A percentile compares a stretch with the other conserved stretches of the same genome.
Conservation (phyloP, 2,113 vertebrate genomes). For the Sciurus niger region DNA sequence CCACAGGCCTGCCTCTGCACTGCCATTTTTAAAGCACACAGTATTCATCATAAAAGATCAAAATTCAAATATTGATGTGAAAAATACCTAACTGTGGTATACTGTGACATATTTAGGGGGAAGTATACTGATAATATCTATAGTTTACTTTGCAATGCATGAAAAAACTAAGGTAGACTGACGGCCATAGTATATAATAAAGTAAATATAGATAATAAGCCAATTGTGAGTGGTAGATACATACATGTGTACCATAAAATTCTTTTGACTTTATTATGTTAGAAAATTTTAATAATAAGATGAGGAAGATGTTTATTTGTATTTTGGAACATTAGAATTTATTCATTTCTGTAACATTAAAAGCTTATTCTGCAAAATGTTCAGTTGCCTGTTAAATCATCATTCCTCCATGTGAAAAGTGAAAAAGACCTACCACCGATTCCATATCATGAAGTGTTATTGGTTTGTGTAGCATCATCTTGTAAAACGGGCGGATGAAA, state of each 20-base stretch:
- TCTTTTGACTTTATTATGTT: neutral
- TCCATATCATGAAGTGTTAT: conserved; percentile 98
- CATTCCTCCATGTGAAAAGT: neutral
- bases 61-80: neutral
- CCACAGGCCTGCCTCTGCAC: neutral
- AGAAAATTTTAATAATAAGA: conserved; percentile 49
- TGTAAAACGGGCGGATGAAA: conserved; percentile 99
- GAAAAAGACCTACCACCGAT: conserved; percentile 94
- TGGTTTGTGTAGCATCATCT: conserved; percentile 99
- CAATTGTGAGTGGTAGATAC: neutral
- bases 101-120: neutral
- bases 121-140: neutral
- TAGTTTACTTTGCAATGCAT: conserved; percentile 16
- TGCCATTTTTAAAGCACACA: neutral
- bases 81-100: neutral
- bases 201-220: neutral
- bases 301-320: neutral
- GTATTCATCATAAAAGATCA: neutral
- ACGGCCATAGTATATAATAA: neutral
- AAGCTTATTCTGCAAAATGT: neutral
- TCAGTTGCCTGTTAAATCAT: neutral
- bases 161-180: neutral
- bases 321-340: neutral
- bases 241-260: neutral
- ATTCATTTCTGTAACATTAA: conserved; percentile 44